phyloP scores from a whole-genome alignment of 1,140 invertebrate genomes.

The Lepidurus arcticus region DNA sequence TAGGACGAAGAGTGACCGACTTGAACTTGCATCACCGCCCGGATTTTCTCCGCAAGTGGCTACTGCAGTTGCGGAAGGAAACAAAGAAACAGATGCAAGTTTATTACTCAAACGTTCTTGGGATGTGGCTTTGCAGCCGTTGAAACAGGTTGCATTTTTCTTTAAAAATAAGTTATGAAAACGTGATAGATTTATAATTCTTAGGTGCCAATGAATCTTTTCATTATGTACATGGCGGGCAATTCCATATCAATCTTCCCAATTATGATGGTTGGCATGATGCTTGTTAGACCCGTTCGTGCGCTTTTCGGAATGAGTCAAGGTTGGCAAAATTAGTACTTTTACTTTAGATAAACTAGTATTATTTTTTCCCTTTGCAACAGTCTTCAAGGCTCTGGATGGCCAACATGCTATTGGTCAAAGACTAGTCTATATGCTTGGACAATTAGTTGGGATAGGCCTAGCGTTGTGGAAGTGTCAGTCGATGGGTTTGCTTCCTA shows the following conservation, averaged over 20 bases:
- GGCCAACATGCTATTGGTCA: constrained; percentile 83
- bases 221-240: constrained; percentile 99
- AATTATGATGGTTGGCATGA: constrained; percentile 99
- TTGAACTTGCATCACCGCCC: constrained; percentile 66
- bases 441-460: constrained; percentile 87
- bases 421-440: constrained; percentile 90
- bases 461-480: constrained; percentile 97
- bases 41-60: constrained; percentile 69
- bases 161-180: neutral
- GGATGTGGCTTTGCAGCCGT: constrained; percentile 90
- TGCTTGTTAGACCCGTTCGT: constrained; percentile 91
- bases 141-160: constrained; percentile 63
- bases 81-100: constrained; percentile 68
- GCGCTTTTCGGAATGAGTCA: constrained; percentile 79
- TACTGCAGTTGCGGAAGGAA: constrained; percentile 64
- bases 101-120: constrained; percentile 92
- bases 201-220: constrained; percentile 94
- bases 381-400: constrained; percentile 91
- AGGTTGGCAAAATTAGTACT: neutral
- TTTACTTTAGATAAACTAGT: constrained; percentile 31
- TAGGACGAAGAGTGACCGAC: constrained; percentile 29
- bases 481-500: constrained; percentile 95
- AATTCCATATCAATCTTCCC: constrained; percentile 99
- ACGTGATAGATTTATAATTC: constrained; percentile 22
- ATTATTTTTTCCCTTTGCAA: constrained; percentile 39